Conservation (phyloP, 2,888 invertebrate genomes). For the Odontothrips loti region DNA sequence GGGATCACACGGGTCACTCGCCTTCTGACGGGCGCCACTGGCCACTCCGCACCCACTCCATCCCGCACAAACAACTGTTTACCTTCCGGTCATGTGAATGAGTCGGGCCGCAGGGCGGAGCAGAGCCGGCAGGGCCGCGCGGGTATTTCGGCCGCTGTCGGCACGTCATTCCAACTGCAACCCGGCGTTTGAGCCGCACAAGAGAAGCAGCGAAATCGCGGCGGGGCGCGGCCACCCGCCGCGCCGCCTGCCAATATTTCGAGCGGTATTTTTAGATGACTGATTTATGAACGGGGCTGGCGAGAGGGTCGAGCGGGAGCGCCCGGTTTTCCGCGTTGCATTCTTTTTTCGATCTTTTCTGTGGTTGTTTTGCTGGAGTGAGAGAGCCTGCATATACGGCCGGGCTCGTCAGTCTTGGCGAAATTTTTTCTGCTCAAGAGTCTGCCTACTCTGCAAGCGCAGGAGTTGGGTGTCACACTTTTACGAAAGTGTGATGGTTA, state of each 20-base stretch:
- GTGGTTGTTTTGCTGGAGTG: not conserved
- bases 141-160: slow-evolving; percentile 3
- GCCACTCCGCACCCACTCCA: not conserved
- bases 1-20: no score
- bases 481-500: no score
- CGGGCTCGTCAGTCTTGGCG: no score
- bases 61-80: slow-evolving; percentile 11
- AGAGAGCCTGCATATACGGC: no score
- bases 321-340: not conserved
- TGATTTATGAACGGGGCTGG: not conserved
- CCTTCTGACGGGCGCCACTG: no score
- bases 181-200: not conserved
- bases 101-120: not conserved
- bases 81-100: not conserved
- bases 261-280: slow-evolving; percentile 8
- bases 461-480: no score
- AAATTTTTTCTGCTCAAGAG: no score
- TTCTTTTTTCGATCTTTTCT: not conserved
- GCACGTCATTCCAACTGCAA: not conserved
- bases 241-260: not conserved
- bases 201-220: no score
- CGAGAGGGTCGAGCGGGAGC: not conserved
- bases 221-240: no score
- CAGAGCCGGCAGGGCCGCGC: not conserved
- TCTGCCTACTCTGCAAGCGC: no score